Evolutionary conservation across 2,888 invertebrate genomes (phyloP).

Genomic region (Therioaphis trifolii): DNA sequence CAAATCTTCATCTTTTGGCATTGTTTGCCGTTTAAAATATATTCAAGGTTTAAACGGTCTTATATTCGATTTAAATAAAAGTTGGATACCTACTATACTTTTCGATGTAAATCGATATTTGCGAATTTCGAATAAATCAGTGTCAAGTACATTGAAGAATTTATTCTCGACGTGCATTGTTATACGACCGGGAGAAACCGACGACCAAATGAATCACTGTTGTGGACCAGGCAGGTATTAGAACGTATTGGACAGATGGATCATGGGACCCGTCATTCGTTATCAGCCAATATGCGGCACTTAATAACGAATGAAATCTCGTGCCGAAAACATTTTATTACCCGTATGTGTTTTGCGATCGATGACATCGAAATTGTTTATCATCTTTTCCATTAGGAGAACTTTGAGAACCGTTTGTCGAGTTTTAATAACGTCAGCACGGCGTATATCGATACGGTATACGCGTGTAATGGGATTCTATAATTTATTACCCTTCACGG

Average conservation of each 20-base stretch:
- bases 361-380: constrained; percentile 12
- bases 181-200: background rate
- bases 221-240: background rate
- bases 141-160: background rate
- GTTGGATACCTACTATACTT: background rate
- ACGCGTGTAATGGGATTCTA: background rate
- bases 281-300: background rate
- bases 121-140: constrained; percentile 44
- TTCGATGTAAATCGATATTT: constrained; percentile 17
- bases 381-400: background rate
- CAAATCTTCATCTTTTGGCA: too few species aligned
- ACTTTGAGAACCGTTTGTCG: background rate
- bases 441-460: too few species aligned
- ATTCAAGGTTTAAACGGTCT: background rate
- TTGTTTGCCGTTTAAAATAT: background rate
- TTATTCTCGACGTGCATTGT: constrained; percentile 20
- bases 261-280: background rate
- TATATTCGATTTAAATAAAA: background rate
- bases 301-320: background rate
- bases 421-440: background rate
- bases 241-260: background rate
- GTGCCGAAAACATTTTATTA: background rate
- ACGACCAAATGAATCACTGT: constrained; percentile 19
- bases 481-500: background rate
- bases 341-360: background rate